Conservation (phyloP, 37 sponge, comb jelly and placozoan genomes). For the Lycopodina hypogea region DNA sequence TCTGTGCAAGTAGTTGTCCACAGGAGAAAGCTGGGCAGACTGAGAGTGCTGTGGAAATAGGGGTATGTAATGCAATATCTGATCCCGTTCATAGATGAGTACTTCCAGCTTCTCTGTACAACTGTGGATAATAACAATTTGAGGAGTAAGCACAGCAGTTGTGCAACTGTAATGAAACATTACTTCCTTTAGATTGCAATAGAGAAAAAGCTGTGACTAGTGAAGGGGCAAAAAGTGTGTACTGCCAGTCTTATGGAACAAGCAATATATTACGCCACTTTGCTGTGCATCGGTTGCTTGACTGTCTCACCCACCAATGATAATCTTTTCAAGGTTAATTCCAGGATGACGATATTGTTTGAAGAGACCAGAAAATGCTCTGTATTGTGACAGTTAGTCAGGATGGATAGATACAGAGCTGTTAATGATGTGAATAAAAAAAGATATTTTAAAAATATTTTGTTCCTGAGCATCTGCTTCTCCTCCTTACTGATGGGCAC, state of each 20-base stretch:
- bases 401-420: constrained; percentile 20
- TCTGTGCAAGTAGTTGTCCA: no score
- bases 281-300: constrained; percentile 16
- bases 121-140: constrained; percentile 16
- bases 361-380: constrained; percentile 4
- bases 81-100: constrained; percentile 1
- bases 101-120: neutral
- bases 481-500: constrained; percentile 33
- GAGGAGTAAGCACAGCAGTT: neutral
- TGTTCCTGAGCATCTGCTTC: neutral
- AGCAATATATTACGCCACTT: constrained; percentile 6
- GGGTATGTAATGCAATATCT: no score
- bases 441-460: neutral
- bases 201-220: constrained; percentile 1
- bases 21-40: no score
- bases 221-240: neutral
- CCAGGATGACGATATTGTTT: neutral
- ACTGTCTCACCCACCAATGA: constrained; percentile 1
- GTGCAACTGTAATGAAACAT: constrained; percentile 26
- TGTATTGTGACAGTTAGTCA: neutral
- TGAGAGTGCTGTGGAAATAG: no score
- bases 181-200: neutral
- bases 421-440: constrained; percentile 14
- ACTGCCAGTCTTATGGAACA: neutral
- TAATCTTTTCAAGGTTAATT: constrained; percentile 3